These are phyloP conservation scores for Morpho helenor DNA, from an alignment of 2,888 invertebrate species.

Conservation along the genomic window DNA sequence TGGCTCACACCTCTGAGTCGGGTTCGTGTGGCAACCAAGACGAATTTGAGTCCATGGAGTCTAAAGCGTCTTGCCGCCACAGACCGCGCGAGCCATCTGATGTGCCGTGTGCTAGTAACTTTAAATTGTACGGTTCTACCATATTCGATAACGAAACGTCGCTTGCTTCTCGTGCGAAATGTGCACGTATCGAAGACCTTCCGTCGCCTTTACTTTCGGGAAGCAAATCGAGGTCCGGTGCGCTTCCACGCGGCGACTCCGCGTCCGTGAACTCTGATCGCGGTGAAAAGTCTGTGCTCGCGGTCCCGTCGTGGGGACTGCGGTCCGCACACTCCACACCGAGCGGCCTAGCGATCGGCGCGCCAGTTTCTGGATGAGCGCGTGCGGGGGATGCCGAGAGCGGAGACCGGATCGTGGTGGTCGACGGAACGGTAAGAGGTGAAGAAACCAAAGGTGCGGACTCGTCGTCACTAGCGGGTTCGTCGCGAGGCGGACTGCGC, in stretches of 20 bases:
- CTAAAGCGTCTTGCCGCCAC: slow-evolving; percentile 69
- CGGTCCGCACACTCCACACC: slow-evolving; percentile 41
- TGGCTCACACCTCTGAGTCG: slow-evolving; percentile 66
- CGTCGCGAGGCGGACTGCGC: slow-evolving; percentile 54
- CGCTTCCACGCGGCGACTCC: slow-evolving; percentile 53
- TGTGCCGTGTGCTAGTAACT: slow-evolving; percentile 56
- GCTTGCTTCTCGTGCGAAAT: slow-evolving; percentile 44
- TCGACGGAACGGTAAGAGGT: slow-evolving; percentile 33
- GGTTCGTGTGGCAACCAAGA: slow-evolving; percentile 75
- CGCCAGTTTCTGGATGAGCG: slow-evolving; percentile 25
- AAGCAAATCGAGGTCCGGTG: slow-evolving; percentile 49
- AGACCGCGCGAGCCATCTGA: slow-evolving; percentile 55
- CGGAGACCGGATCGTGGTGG: slow-evolving; percentile 26
- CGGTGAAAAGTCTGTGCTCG: slow-evolving; percentile 56
- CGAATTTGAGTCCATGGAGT: slow-evolving; percentile 54
- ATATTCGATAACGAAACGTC: slow-evolving; percentile 51
- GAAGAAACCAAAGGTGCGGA: slow-evolving; percentile 82
- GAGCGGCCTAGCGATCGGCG: slow-evolving; percentile 26
- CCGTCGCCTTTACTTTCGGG: slow-evolving; percentile 44
- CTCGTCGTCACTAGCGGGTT: slow-evolving; percentile 82
- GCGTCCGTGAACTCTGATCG: slow-evolving; percentile 63
- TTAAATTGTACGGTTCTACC: slow-evolving; percentile 70
- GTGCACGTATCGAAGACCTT: slow-evolving; percentile 36
- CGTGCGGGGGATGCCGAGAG: slow-evolving; percentile 31
- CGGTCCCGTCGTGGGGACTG: slow-evolving; percentile 36